A percentile compares a stretch with the other conserved stretches of the same genome.
These are phyloP conservation scores for Camelus dromedarius DNA, from an alignment of 2,113 vertebrate genomes.

Conservation along the genomic window DNA sequence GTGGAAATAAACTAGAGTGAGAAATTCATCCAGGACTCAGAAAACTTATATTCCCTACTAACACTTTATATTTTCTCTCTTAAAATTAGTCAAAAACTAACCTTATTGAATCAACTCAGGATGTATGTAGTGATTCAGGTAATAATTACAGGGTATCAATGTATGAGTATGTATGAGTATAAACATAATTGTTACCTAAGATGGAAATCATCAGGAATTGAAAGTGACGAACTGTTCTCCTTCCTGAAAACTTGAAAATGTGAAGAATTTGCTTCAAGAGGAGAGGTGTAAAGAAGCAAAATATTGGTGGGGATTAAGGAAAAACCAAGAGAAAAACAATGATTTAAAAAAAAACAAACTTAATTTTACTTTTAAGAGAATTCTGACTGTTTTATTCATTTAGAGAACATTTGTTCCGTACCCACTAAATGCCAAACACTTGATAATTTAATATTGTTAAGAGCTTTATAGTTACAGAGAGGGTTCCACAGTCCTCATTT, in stretches of 20 bases:
- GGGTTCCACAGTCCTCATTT: background rate
- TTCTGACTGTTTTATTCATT: background rate
- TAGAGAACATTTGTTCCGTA: background rate
- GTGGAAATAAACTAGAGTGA: background rate
- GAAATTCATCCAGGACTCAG: background rate
- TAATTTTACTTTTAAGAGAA: background rate
- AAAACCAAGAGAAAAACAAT: background rate
- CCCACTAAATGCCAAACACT: background rate
- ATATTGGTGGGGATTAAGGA: background rate
- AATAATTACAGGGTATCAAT: background rate
- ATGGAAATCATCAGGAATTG: background rate
- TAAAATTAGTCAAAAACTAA: background rate
- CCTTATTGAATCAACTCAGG: slow-evolving; percentile 10
- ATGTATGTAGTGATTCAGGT: background rate
- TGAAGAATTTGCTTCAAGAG: slow-evolving; percentile 17
- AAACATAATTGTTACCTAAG: background rate
- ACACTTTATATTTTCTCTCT: background rate
- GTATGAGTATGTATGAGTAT: background rate
- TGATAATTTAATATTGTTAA: background rate
- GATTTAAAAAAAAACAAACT: background rate
- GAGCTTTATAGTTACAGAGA: background rate
- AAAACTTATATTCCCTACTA: background rate
- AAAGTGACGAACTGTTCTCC: background rate
- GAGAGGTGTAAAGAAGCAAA: background rate
- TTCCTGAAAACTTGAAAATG: background rate